These are phyloP conservation scores for Steinernema khuongi DNA, from an alignment of 1,140 invertebrate species.

Conservation along the genomic window DNA sequence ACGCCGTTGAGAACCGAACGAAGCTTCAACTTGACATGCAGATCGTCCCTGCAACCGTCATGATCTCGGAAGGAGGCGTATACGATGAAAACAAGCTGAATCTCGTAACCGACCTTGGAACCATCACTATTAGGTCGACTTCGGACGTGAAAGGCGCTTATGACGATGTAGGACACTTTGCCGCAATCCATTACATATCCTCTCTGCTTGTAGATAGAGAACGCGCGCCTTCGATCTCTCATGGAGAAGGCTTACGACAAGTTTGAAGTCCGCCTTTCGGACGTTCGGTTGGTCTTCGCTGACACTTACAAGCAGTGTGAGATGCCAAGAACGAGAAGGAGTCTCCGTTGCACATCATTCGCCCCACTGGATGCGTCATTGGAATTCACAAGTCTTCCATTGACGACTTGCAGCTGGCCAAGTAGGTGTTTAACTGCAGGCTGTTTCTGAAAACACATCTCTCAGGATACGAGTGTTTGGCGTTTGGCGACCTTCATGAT, in stretches of 20 bases:
- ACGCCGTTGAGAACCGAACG: constrained; percentile 79
- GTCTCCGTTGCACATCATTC: constrained; percentile 64
- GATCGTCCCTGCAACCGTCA: constrained; percentile 77
- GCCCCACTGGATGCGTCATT: constrained; percentile 74
- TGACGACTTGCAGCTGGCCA: constrained; percentile 80
- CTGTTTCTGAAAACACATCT: constrained; percentile 23
- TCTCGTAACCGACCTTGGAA: constrained; percentile 79
- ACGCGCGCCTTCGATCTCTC: constrained; percentile 62
- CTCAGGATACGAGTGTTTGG: constrained; percentile 47
- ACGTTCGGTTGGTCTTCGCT: constrained; percentile 71
- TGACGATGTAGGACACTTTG: constrained; percentile 39
- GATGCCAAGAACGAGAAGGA: constrained; percentile 35
- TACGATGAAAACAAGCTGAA: constrained; percentile 65
- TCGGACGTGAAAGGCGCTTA: constrained; percentile 60
- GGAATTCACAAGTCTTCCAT: constrained; percentile 78
- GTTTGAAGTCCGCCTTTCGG: constrained; percentile 73
- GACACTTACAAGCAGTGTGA: constrained; percentile 61
- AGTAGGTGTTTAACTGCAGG: constrained; percentile 61
- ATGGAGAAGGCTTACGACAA: constrained; percentile 78
- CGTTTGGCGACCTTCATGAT: constrained; percentile 62
- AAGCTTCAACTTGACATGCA: constrained; percentile 79
- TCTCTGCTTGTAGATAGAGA: constrained; percentile 10
- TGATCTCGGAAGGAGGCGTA: constrained; percentile 78
- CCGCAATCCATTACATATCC: constrained; percentile 13
- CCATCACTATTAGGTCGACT: constrained; percentile 69